These are phyloP conservation scores for Noturus placidus DNA, from an alignment of 2,113 vertebrate species.

Conservation along the genomic window DNA sequence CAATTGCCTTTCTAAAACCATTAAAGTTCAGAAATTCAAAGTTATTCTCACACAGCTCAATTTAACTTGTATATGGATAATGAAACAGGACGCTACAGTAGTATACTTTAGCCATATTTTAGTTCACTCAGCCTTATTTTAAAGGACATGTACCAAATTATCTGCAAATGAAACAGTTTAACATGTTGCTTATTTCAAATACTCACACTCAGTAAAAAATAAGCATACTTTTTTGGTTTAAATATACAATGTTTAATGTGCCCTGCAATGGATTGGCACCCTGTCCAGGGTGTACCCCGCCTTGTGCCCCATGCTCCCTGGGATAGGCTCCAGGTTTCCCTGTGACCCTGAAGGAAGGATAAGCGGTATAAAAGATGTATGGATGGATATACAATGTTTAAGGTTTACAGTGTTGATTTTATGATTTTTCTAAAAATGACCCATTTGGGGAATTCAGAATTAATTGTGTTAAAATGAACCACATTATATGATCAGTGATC, in stretches of 20 bases:
- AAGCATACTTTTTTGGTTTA: background rate
- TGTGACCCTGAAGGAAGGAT: too few species aligned
- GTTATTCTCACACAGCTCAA: background rate
- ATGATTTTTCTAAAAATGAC: background rate
- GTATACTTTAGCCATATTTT: background rate
- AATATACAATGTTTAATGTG: background rate
- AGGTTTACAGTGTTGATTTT: background rate
- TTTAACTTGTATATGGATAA: conserved; percentile 1
- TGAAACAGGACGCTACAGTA: background rate
- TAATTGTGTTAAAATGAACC: background rate
- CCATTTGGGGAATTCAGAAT: background rate
- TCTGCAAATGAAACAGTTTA: background rate
- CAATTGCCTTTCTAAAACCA: background rate
- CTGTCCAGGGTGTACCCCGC: too few species aligned
- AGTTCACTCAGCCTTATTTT: background rate
- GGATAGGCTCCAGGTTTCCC: too few species aligned
- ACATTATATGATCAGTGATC: background rate
- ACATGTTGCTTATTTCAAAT: background rate
- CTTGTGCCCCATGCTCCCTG: too few species aligned
- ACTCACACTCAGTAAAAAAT: background rate
- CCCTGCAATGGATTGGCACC: too few species aligned
- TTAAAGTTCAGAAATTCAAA: background rate
- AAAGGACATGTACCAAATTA: background rate
- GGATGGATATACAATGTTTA: background rate
- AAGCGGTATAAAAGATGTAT: too few species aligned